Conservation (phyloP, 2,113 vertebrate species). For the Anolis sagrei region DNA sequence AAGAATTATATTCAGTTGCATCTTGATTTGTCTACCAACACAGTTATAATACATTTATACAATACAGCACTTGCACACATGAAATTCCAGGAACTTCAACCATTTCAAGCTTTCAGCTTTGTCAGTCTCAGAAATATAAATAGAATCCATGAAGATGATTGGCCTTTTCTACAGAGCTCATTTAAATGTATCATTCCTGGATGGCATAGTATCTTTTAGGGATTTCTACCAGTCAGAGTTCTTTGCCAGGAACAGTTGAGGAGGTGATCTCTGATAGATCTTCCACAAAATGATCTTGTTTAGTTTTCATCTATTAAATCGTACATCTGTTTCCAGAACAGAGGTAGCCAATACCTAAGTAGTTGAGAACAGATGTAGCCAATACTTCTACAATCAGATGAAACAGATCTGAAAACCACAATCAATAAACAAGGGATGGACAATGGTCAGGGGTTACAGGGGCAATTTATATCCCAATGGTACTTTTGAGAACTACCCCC, state of each 20-base stretch:
- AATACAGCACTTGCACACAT: not conserved
- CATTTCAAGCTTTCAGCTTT: not conserved
- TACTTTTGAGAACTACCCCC: no score
- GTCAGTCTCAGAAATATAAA: not conserved
- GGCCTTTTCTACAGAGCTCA: no score
- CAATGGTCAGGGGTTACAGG: no score
- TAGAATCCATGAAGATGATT: not conserved
- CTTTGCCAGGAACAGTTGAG: not conserved
- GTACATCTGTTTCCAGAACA: no score
- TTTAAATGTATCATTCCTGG: no score
- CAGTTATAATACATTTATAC: not conserved
- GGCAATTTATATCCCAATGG: no score
- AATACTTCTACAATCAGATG: slow-evolving; percentile 23
- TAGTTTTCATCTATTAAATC: no score
- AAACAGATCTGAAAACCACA: slow-evolving; percentile 23
- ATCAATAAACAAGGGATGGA: not conserved
- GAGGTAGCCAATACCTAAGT: no score
- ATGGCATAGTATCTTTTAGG: not conserved
- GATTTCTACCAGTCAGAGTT: not conserved
- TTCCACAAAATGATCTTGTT: not conserved
- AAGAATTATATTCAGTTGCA: not conserved
- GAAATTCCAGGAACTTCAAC: not conserved
- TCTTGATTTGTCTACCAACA: not conserved
- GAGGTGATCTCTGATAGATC: not conserved
- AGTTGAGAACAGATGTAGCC: not conserved